Evolutionary conservation across 2,888 invertebrate species (phyloP).

Genomic region (Nebria salina): DNA sequence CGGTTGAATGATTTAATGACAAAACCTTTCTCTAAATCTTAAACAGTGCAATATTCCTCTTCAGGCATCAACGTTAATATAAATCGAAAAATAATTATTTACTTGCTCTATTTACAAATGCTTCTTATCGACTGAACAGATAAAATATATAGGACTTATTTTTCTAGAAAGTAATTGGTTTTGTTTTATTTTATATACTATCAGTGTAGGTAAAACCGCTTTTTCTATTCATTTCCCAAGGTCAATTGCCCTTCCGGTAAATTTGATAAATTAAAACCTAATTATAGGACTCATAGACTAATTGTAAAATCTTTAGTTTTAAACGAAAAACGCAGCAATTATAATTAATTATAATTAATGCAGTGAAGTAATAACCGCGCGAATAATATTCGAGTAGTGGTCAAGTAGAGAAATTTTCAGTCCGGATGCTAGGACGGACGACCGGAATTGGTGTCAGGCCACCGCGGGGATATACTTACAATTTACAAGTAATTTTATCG

Average conservation of each 20-base stretch:
- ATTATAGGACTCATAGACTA: background rate
- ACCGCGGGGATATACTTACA: background rate
- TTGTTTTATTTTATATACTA: background rate
- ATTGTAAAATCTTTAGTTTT: background rate
- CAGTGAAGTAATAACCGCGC: background rate
- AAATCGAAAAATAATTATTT: background rate
- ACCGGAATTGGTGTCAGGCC: background rate
- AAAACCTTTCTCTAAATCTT: background rate
- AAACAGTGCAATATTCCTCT: background rate
- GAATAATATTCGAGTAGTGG: background rate
- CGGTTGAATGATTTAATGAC: background rate
- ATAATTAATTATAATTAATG: no score
- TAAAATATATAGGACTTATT: no score
- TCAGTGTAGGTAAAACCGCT: background rate
- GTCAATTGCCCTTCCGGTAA: no score
- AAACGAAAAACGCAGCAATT: no score
- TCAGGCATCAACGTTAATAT: background rate
- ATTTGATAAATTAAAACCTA: no score
- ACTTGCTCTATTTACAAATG: background rate
- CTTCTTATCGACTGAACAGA: background rate
- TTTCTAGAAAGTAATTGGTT: background rate
- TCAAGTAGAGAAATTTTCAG: background rate
- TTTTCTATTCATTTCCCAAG: no score
- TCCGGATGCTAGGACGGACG: background rate
- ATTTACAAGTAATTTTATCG: background rate